Evolutionary conservation across 2,797 vertebrate genomes (phyloP).

Genomic region (Xyrichtys novacula): DNA sequence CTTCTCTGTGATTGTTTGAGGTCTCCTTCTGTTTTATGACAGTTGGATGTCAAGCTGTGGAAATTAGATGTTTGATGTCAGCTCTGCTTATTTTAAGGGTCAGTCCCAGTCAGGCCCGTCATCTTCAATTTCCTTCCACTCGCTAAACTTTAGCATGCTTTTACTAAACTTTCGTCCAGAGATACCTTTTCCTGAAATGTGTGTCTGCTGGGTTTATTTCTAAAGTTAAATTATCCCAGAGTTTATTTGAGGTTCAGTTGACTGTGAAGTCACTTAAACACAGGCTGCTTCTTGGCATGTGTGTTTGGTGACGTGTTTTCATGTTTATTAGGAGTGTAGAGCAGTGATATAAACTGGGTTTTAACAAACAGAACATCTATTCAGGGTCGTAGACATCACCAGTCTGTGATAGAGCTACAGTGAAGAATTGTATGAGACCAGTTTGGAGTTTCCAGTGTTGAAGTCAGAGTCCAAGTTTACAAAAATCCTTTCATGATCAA

Average conservation of each 20-base stretch:
- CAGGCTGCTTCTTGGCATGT: neutral
- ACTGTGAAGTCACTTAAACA: constrained; percentile 20
- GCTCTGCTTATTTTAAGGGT: constrained; percentile 60
- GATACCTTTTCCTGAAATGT: constrained; percentile 23
- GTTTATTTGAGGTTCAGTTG: constrained; percentile 42
- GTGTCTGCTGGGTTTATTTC: constrained; percentile 28
- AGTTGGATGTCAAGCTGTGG: constrained; percentile 68
- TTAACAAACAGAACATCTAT: constrained; percentile 7
- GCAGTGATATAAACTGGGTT: neutral
- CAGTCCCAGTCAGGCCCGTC: constrained; percentile 61
- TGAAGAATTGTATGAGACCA: too few species aligned
- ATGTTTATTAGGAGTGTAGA: neutral
- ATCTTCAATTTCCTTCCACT: constrained; percentile 67
- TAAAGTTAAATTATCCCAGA: constrained; percentile 28
- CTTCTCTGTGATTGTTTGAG: constrained; percentile 30
- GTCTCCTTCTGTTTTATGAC: constrained; percentile 49
- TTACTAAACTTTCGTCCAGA: constrained; percentile 42
- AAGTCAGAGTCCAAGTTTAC: too few species aligned
- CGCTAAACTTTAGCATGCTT: constrained; percentile 45
- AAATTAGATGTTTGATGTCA: constrained; percentile 72
- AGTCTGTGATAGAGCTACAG: constrained; percentile 12
- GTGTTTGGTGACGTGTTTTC: neutral
- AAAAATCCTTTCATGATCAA: too few species aligned
- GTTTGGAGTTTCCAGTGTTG: too few species aligned
- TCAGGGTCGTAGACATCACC: constrained; percentile 12